Conservation (phyloP, 1,140 invertebrate genomes). For the Drosophila varians region DNA sequence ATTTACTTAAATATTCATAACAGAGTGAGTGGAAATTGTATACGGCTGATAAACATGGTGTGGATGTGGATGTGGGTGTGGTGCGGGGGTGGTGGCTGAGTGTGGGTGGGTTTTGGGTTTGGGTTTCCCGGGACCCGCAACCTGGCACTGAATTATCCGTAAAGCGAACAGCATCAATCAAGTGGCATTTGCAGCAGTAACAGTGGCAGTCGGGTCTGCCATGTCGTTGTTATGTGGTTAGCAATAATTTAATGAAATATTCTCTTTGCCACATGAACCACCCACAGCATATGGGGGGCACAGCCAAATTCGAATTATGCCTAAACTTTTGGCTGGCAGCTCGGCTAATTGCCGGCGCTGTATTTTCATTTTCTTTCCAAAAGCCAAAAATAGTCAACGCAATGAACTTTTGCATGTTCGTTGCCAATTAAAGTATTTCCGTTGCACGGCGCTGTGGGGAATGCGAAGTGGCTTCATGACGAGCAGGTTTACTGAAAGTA, state of each 20-base stretch:
- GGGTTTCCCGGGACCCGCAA: background rate
- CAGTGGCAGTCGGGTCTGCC: constrained; percentile 2
- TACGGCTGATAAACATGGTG: constrained; percentile 61
- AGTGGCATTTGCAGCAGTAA: constrained; percentile 47
- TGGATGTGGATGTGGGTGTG: background rate
- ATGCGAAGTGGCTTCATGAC: constrained; percentile 3
- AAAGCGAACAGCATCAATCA: constrained; percentile 59
- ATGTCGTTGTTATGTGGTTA: constrained; percentile 33
- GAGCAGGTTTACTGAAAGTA: background rate
- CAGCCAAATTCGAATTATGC: constrained; percentile 59
- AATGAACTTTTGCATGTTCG: constrained; percentile 50
- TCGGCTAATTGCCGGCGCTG: constrained; percentile 51
- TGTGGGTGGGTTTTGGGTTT: background rate
- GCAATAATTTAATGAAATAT: constrained; percentile 75
- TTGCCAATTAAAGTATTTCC: constrained; percentile 68
- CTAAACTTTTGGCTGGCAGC: constrained; percentile 53
- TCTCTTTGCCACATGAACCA: constrained; percentile 56
- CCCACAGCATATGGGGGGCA: constrained; percentile 9
- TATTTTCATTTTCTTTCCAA: constrained; percentile 44
- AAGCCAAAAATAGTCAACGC: constrained; percentile 24
- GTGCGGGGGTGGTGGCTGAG: background rate
- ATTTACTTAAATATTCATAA: constrained; percentile 74
- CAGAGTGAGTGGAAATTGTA: constrained; percentile 63
- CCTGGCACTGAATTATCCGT: constrained; percentile 16
- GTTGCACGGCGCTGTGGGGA: constrained; percentile 31